Conservation (phyloP, 2,113 vertebrate species). For the Desmodus rotundus region DNA sequence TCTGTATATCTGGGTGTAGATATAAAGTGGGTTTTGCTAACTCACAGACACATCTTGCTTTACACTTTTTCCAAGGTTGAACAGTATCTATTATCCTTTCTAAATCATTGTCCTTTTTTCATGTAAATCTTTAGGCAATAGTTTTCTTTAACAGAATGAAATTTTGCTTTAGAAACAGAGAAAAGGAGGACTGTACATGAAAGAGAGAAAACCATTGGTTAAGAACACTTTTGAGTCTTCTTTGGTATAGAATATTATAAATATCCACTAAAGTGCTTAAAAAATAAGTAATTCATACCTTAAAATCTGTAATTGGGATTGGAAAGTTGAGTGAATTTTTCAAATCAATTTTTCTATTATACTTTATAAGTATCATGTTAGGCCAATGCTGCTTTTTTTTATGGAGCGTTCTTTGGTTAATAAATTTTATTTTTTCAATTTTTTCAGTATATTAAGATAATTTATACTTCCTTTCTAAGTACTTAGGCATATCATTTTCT, state of each 20-base stretch:
- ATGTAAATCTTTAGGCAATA: not conserved
- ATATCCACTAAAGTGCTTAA: not conserved
- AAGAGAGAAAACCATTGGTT: not conserved
- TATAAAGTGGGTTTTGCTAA: not conserved
- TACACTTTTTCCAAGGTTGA: not conserved
- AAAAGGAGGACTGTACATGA: not conserved
- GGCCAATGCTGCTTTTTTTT: not conserved
- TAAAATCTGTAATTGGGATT: not conserved
- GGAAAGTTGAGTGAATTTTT: constrained; percentile 26
- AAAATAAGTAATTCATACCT: not conserved
- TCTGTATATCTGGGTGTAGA: not conserved
- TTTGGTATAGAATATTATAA: not conserved
- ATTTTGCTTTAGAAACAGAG: not conserved
- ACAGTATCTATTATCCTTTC: not conserved
- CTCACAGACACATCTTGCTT: not conserved
- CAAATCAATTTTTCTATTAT: constrained; percentile 6
- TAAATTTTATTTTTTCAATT: constrained; percentile 51
- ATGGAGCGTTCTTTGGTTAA: not conserved
- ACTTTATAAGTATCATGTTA: constrained; percentile 32
- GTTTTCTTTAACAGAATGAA: not conserved
- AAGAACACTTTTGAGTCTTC: not conserved
- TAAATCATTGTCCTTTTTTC: not conserved
- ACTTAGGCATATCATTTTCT: constrained; percentile 39
- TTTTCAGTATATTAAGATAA: constrained; percentile 23
- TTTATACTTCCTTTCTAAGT: constrained; percentile 59